Percentiles rank a stretch among this genome's conserved stretches.
phyloP scores from a whole-genome alignment of 1,140 invertebrate species.

The Lutraria rhynchaena region DNA sequence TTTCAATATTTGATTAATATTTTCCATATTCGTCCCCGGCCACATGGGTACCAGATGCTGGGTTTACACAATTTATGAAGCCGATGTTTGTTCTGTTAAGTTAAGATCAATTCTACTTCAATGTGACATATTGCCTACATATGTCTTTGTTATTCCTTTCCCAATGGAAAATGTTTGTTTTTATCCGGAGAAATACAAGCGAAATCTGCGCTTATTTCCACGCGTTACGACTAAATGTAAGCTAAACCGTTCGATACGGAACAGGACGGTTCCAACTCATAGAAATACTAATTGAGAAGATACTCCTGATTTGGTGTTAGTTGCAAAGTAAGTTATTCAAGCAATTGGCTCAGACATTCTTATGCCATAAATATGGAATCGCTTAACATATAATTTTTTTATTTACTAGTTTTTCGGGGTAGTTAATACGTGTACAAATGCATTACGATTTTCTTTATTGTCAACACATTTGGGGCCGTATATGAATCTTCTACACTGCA shows the following conservation, averaged over 20 bases:
- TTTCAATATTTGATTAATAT: slow-evolving; percentile 57
- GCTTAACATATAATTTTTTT: too few relatives aligned
- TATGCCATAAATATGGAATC: too few relatives aligned
- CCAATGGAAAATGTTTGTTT: background rate
- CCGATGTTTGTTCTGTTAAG: slow-evolving; percentile 22
- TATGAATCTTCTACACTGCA: too few relatives aligned
- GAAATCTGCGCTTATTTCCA: background rate
- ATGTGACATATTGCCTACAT: slow-evolving; percentile 51
- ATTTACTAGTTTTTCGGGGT: too few relatives aligned
- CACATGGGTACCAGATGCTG: slow-evolving; percentile 51
- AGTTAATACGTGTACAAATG: too few relatives aligned
- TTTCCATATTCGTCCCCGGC: slow-evolving; percentile 35
- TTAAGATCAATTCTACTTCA: slow-evolving; percentile 14
- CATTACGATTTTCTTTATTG: too few relatives aligned
- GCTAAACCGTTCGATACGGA: background rate
- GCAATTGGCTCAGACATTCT: too few relatives aligned
- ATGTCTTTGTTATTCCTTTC: slow-evolving; percentile 18
- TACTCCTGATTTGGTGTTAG: background rate
- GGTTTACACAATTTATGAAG: slow-evolving; percentile 57
- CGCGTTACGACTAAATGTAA: background rate
- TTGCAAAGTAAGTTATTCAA: background rate
- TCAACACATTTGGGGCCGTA: too few relatives aligned
- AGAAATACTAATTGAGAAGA: background rate
- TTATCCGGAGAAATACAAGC: background rate
- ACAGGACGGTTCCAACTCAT: background rate